These are phyloP conservation scores for Sitta europaea DNA, from an alignment of 2,113 vertebrate genomes.

Conservation along the genomic window DNA sequence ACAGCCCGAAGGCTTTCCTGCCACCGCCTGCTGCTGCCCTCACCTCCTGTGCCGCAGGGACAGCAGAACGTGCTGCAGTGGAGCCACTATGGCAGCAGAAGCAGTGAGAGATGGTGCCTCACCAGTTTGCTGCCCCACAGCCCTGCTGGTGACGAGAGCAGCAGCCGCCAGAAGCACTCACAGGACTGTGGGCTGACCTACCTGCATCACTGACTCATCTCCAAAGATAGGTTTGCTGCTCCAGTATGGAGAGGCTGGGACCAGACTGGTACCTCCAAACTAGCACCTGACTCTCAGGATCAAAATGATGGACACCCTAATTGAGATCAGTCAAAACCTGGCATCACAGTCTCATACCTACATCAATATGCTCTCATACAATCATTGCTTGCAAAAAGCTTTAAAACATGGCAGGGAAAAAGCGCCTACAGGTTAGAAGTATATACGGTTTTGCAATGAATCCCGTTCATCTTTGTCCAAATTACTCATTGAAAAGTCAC, in stretches of 20 bases:
- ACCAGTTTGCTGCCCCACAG: conserved; percentile 31
- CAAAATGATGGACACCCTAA: background rate
- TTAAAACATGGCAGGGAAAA: background rate
- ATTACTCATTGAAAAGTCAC: background rate
- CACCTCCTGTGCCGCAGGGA: background rate
- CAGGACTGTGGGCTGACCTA: conserved; percentile 30
- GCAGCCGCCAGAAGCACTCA: background rate
- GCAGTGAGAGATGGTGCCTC: conserved; percentile 46
- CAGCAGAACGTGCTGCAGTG: background rate
- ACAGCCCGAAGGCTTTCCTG: background rate
- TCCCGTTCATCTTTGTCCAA: background rate
- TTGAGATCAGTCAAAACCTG: conserved; percentile 36
- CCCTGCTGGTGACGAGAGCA: background rate
- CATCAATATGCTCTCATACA: background rate
- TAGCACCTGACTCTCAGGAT: conserved; percentile 44
- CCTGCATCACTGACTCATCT: conserved; percentile 54
- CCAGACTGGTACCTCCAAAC: conserved; percentile 44
- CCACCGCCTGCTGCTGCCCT: conserved; percentile 1
- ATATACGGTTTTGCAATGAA: background rate
- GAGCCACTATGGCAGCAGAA: conserved; percentile 8
- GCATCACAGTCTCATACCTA: background rate
- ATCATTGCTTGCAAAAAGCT: background rate
- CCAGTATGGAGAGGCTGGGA: conserved; percentile 29
- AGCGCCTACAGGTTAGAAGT: background rate
- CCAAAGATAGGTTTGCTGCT: conserved; percentile 44